Percentiles rank a stretch among this genome's conserved stretches.
Evolutionary conservation across 64 coral and sea anemone species (phyloP).

Genomic region (Montipora foliosa): DNA sequence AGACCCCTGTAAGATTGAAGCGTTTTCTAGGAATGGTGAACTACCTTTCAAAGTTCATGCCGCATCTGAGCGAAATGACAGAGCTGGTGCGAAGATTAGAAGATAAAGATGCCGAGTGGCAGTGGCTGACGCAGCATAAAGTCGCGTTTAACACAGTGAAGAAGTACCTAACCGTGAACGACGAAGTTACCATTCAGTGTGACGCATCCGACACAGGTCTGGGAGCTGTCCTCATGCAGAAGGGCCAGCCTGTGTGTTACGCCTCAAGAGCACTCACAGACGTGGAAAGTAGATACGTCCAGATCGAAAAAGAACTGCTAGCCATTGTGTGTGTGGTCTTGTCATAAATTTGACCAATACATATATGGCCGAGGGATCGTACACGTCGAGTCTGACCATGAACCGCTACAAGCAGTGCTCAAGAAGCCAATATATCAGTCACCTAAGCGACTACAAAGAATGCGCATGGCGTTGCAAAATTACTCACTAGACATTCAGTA

Average conservation of each 20-base stretch:
- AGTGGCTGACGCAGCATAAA: conserved; percentile 3
- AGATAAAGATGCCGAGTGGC: neutral
- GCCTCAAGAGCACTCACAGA: conserved; percentile 11
- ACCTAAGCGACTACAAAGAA: neutral
- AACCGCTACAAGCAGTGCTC: neutral
- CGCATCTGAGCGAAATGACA: neutral
- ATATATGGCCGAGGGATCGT: neutral
- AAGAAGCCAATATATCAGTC: neutral
- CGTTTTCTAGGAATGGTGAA: conserved; percentile 16
- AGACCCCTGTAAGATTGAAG: neutral
- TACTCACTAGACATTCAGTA: neutral
- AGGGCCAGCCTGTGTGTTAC: neutral
- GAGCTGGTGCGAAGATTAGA: neutral
- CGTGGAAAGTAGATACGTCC: neutral
- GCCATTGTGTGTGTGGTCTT: neutral
- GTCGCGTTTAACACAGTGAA: conserved; percentile 3
- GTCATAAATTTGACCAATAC: conserved; percentile 24
- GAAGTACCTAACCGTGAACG: conserved; percentile 6
- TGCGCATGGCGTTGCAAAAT: conserved; percentile 1
- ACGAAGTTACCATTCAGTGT: conserved; percentile 28
- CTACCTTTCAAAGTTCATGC: neutral
- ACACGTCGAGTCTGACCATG: conserved; percentile 1
- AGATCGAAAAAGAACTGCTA: conserved; percentile 11
- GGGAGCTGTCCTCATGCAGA: conserved; percentile 13
- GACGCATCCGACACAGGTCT: conserved; percentile 23